Conservation (phyloP, 2,888 invertebrate species). For the Nipponacmea schrenckii region DNA sequence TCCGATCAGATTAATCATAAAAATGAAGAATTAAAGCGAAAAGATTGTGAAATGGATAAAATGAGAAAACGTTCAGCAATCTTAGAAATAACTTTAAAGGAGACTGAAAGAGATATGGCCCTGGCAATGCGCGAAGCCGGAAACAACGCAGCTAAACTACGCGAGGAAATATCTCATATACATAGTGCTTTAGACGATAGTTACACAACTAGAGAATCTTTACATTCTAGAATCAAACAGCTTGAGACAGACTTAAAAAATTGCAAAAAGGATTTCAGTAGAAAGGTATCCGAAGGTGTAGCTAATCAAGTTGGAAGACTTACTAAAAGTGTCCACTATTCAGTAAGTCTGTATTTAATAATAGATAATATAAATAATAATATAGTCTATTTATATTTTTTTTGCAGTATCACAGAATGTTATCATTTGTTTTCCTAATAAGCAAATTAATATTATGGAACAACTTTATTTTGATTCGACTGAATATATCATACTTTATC, state of each 20-base stretch:
- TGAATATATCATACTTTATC: too few species aligned
- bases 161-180: constrained; percentile 50
- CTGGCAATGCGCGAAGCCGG: constrained; percentile 48
- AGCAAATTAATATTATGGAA: too few species aligned
- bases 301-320: constrained; percentile 3
- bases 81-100: constrained; percentile 49
- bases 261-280: constrained; percentile 54
- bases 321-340: background rate
- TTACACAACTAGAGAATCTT: constrained; percentile 48
- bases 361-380: too few species aligned
- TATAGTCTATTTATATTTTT: too few species aligned
- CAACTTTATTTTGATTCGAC: too few species aligned
- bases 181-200: constrained; percentile 52
- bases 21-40: constrained; percentile 45
- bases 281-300: constrained; percentile 49
- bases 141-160: constrained; percentile 47
- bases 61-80: constrained; percentile 41
- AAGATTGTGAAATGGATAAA: constrained; percentile 50
- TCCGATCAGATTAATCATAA: constrained; percentile 47
- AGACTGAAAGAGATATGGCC: constrained; percentile 41
- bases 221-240: constrained; percentile 49
- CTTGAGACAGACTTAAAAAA: constrained; percentile 57
- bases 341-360: background rate
- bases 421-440: too few species aligned
- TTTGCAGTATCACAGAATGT: too few species aligned